These are phyloP conservation scores for Meloidogyne hapla DNA, from an alignment of 1,140 invertebrate genomes.

Conservation along the genomic window DNA sequence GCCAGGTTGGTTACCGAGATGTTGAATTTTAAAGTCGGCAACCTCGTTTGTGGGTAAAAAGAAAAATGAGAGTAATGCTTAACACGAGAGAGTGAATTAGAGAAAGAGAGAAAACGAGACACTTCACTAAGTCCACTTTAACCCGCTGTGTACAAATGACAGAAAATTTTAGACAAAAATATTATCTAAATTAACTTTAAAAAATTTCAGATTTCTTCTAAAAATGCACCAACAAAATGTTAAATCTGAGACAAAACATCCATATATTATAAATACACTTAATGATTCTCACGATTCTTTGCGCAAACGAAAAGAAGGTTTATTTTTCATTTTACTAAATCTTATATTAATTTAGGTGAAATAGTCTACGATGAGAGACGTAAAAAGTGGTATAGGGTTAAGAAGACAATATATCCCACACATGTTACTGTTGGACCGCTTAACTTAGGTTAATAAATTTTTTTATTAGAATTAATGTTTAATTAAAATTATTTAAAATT, in stretches of 20 bases:
- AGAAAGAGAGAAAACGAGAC: too few species aligned
- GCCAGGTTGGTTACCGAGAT: too few species aligned
- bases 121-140: too few species aligned
- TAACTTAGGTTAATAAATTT: slow-evolving; percentile 39
- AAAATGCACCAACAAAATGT: neutral
- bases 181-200: too few species aligned
- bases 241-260: neutral
- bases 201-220: neutral
- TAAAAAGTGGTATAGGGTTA: slow-evolving; percentile 5
- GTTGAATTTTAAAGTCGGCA: too few species aligned
- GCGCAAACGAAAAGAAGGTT: neutral
- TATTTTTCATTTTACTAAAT: neutral
- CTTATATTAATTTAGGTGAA: neutral
- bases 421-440: slow-evolving; percentile 43
- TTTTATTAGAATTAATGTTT: neutral
- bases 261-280: neutral
- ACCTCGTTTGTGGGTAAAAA: too few species aligned
- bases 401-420: slow-evolving; percentile 54
- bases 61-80: too few species aligned
- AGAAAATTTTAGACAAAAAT: too few species aligned
- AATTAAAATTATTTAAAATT: neutral
- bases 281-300: neutral
- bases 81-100: too few species aligned
- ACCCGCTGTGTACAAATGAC: too few species aligned
- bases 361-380: neutral